These are phyloP conservation scores for Platycercus adscitus DNA, from an alignment of 2,113 vertebrate species.

Conservation along the genomic window DNA sequence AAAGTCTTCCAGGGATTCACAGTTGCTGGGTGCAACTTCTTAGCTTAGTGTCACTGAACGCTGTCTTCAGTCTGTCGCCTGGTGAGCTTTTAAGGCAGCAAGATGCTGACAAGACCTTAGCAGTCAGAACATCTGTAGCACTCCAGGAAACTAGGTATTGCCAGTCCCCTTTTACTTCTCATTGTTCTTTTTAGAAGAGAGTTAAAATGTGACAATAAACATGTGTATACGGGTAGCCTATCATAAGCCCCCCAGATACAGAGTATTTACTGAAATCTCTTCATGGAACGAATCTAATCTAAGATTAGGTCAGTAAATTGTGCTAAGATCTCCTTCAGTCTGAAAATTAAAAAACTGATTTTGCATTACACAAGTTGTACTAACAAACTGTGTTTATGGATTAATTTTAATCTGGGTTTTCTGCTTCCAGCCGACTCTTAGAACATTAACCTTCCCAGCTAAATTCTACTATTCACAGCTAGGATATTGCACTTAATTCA, in stretches of 20 bases:
- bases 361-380: not conserved
- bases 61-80: not conserved
- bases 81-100: not conserved
- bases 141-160: not conserved
- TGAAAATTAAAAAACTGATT: not conserved
- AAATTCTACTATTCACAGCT: not conserved
- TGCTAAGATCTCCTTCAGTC: not conserved
- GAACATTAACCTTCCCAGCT: not conserved
- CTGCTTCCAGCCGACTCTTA: not conserved
- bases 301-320: not conserved
- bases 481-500: not conserved
- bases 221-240: not conserved
- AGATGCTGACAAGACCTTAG: not conserved
- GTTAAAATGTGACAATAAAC: not conserved
- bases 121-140: not conserved
- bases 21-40: not conserved
- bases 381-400: not conserved
- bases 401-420: not conserved
- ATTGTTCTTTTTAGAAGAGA: not conserved
- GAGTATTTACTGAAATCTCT: not conserved
- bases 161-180: not conserved
- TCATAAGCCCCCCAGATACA: accelerated
- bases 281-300: not conserved
- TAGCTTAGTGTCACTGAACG: not conserved
- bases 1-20: not conserved